Evolutionary conservation across 2,797 vertebrate genomes (phyloP).

Genomic region (Sebastolobus alascanus): DNA sequence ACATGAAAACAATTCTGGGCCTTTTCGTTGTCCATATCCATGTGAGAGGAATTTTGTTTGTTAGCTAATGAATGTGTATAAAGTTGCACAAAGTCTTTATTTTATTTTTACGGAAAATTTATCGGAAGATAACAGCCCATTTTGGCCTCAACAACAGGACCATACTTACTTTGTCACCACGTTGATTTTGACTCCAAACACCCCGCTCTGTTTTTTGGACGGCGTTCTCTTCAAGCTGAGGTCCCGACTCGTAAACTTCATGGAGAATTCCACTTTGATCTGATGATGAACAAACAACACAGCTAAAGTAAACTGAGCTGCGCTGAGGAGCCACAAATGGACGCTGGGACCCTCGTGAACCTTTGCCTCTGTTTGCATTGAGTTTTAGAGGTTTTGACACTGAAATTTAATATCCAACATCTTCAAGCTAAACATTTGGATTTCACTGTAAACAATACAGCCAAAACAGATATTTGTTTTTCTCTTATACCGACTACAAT

Average conservation of each 20-base stretch:
- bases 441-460: background rate
- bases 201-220: constrained; percentile 97
- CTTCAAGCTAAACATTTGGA: background rate
- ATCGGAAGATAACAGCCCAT: background rate
- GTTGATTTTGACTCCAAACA: constrained; percentile 98
- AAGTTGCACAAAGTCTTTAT: background rate
- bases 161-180: constrained; percentile 95
- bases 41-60: background rate
- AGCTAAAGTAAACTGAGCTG: constrained; percentile 9
- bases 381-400: background rate
- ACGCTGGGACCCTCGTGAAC: background rate
- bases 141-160: no score
- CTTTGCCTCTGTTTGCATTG: background rate
- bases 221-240: constrained; percentile 98
- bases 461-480: background rate
- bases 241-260: constrained; percentile 98
- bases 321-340: background rate
- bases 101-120: background rate
- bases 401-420: background rate
- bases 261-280: constrained; percentile 99
- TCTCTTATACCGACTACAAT: background rate
- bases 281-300: constrained; percentile 63
- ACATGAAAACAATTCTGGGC: background rate
- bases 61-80: background rate
- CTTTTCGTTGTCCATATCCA: no score